Evolutionary conservation across 2,113 vertebrate species (phyloP).

Genomic region (Prinia subflava): DNA sequence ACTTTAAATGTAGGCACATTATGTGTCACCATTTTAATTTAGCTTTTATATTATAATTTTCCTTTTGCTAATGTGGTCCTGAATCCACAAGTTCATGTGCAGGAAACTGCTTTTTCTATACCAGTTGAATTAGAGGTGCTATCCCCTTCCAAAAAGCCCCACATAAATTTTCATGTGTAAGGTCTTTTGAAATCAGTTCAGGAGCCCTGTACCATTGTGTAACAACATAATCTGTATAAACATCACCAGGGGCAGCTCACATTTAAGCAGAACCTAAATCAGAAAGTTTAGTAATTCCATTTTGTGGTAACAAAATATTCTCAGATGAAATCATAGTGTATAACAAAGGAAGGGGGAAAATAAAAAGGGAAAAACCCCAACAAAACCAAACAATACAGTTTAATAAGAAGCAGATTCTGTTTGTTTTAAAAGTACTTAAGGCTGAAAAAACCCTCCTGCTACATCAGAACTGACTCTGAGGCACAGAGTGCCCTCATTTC

Average conservation of each 20-base stretch:
- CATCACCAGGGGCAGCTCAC: constrained; percentile 54
- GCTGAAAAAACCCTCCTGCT: background rate
- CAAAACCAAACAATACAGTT: background rate
- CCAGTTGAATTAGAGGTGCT: background rate
- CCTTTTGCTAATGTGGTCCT: background rate
- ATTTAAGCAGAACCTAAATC: constrained; percentile 69
- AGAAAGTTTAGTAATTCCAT: constrained; percentile 66
- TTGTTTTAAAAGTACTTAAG: background rate
- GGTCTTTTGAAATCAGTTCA: constrained; percentile 60
- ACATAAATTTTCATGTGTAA: constrained; percentile 58
- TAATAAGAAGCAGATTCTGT: constrained; percentile 7
- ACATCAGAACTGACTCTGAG: background rate
- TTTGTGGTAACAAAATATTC: constrained; percentile 64
- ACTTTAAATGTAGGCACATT: background rate
- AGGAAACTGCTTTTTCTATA: background rate
- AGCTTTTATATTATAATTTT: background rate
- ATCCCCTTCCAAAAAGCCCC: background rate
- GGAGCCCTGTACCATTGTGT: constrained; percentile 61
- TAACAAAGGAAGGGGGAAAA: constrained; percentile 25
- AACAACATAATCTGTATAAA: constrained; percentile 65
- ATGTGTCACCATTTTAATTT: background rate
- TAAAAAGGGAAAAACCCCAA: background rate
- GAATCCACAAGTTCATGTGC: background rate
- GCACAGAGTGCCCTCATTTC: constrained; percentile 11
- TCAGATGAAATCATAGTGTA: constrained; percentile 65